These are phyloP conservation scores for Arrhopalites spinosus DNA, from an alignment of 2,888 invertebrate genomes.

Conservation along the genomic window DNA sequence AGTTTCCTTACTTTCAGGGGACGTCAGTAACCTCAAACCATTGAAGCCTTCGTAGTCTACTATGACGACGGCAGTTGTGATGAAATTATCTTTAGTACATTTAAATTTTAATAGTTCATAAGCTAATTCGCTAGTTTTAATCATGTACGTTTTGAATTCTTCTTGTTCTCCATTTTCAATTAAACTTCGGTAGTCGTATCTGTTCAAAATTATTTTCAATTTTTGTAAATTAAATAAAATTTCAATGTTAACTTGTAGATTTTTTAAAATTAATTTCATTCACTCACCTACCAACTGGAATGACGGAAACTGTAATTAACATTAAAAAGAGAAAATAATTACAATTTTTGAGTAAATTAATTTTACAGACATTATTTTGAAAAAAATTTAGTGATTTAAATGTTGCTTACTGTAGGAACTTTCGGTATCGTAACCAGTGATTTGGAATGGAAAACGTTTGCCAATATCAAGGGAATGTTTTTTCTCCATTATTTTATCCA, in stretches of 20 bases:
- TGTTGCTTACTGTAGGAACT: conserved; percentile 6
- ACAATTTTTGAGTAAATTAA: too few relatives aligned
- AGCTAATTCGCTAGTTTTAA: conserved; percentile 6
- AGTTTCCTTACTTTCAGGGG: conserved; percentile 3
- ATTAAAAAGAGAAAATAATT: background rate
- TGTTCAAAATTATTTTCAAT: background rate
- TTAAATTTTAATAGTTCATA: conserved; percentile 26
- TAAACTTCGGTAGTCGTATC: conserved; percentile 19
- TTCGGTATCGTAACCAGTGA: conserved; percentile 19
- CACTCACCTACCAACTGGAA: background rate
- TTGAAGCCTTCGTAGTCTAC: conserved; percentile 21
- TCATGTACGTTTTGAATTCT: background rate
- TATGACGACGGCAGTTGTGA: conserved; percentile 12
- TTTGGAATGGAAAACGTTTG: conserved; percentile 24
- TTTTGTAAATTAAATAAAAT: background rate
- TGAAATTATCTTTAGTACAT: conserved; percentile 7
- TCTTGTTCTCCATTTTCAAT: conserved; percentile 14
- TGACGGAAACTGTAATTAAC: conserved; percentile 5
- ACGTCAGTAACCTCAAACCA: conserved; percentile 4
- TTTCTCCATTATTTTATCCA: conserved; percentile 3
- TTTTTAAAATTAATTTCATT: too few relatives aligned
- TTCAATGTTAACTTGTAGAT: too few relatives aligned
- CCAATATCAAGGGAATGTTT: background rate
- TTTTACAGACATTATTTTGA: background rate
- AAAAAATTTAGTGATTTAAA: background rate